phyloP scores from a whole-genome alignment of 1,140 invertebrate genomes.

The Drosophila ficusphila region DNA sequence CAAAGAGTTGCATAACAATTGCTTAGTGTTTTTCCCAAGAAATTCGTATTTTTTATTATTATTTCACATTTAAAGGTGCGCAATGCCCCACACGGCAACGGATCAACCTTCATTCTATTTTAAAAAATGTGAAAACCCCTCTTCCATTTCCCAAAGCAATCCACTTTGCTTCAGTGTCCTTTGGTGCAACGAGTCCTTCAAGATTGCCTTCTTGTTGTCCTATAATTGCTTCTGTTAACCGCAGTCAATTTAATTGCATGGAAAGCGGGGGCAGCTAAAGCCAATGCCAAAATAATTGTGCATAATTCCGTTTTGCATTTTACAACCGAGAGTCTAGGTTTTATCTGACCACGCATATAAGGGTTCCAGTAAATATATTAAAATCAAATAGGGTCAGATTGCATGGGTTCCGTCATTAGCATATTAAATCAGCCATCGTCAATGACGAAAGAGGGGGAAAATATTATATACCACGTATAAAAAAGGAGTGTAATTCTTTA shows the following conservation, averaged over 20 bases:
- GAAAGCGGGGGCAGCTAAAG: slow-evolving; percentile 21
- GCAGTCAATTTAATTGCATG: slow-evolving; percentile 52
- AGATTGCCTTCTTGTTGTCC: slow-evolving; percentile 17
- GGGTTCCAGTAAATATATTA: slow-evolving; percentile 7
- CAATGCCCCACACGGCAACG: neutral
- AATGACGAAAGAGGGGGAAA: neutral
- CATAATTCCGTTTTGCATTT: slow-evolving; percentile 46
- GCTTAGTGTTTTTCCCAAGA: neutral
- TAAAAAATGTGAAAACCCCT: slow-evolving; percentile 8
- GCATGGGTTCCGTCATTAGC: slow-evolving; percentile 23
- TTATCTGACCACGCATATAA: neutral
- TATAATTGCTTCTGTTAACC: slow-evolving; percentile 27
- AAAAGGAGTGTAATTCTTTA: no score
- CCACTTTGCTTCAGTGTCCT: slow-evolving; percentile 12
- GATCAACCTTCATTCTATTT: neutral
- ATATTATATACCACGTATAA: no score
- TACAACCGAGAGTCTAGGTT: neutral
- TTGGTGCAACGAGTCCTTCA: slow-evolving; percentile 38
- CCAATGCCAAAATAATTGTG: slow-evolving; percentile 67
- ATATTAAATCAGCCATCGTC: slow-evolving; percentile 24
- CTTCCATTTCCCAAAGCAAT: neutral
- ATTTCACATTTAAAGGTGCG: no score
- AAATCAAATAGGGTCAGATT: slow-evolving; percentile 4
- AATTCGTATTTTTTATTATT: no score
- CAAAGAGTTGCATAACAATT: neutral